These are phyloP conservation scores for Orthosia cruda DNA, from an alignment of 2,888 invertebrate genomes.

Conservation along the genomic window DNA sequence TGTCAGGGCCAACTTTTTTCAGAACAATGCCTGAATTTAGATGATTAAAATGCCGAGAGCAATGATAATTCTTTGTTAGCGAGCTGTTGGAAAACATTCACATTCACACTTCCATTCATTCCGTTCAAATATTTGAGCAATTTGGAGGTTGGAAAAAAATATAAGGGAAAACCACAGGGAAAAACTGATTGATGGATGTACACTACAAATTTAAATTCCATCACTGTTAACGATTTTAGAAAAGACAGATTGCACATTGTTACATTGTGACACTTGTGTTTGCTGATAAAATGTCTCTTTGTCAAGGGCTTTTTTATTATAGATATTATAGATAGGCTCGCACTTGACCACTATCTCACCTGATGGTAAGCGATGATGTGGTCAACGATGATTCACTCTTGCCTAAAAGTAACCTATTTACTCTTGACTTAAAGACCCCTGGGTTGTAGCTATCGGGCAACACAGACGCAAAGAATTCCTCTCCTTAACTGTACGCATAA, in stretches of 20 bases:
- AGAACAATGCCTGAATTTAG: constrained; percentile 61
- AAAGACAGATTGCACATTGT: not conserved
- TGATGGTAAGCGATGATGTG: no score
- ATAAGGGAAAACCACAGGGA: not conserved
- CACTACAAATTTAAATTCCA: not conserved
- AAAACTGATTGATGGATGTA: not conserved
- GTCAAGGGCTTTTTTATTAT: no score
- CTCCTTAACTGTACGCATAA: no score
- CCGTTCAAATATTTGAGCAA: constrained; percentile 49
- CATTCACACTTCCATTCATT: constrained; percentile 51
- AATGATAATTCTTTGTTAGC: constrained; percentile 53
- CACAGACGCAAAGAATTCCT: no score
- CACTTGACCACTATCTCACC: no score
- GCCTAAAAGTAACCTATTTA: no score
- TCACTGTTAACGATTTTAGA: not conserved
- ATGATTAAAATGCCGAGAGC: constrained; percentile 62
- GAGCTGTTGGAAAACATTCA: constrained; percentile 56
- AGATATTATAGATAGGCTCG: no score
- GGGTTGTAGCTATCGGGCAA: no score
- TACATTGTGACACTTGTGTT: not conserved
- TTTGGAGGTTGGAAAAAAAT: constrained; percentile 10
- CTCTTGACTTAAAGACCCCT: no score
- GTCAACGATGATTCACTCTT: no score
- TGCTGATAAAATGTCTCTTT: not conserved
- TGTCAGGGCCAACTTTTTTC: constrained; percentile 41